A percentile compares a stretch with the other conserved stretches of the same genome.
These are phyloP conservation scores for Tolmerus cingulatus DNA, from an alignment of 2,888 invertebrate species.

Conservation along the genomic window DNA sequence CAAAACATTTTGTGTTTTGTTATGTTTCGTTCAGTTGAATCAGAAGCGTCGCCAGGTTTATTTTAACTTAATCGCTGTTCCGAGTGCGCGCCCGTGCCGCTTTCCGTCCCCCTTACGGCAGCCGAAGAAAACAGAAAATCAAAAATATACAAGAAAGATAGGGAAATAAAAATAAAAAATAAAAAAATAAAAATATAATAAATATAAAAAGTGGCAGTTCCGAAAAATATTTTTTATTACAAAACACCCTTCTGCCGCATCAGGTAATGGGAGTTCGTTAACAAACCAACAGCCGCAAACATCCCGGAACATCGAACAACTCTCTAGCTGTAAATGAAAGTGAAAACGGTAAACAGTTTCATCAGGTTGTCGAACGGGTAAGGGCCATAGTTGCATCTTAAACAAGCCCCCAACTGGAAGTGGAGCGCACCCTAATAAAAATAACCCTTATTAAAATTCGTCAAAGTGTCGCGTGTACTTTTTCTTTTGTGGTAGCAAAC, in stretches of 20 bases:
- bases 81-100: not conserved
- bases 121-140: too few relatives aligned
- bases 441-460: not conserved
- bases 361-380: not conserved
- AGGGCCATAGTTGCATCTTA: not conserved
- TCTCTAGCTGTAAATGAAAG: not conserved
- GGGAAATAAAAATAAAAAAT: too few relatives aligned
- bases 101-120: not conserved
- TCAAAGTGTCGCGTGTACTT: not conserved
- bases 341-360: not conserved
- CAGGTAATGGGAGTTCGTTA: not conserved
- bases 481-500: not conserved
- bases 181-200: not conserved
- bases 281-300: not conserved
- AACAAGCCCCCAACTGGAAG: not conserved
- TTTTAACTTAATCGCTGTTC: conserved; percentile 35
- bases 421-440: not conserved
- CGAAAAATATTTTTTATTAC: not conserved
- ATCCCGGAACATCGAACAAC: not conserved
- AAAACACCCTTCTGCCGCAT: not conserved
- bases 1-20: conserved; percentile 42
- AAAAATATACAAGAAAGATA: too few relatives aligned
- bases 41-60: conserved; percentile 47
- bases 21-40: conserved; percentile 45
- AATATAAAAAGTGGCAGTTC: not conserved